Evolutionary conservation across 2,888 invertebrate genomes (phyloP).

Genomic region (Marronus borbonicus): DNA sequence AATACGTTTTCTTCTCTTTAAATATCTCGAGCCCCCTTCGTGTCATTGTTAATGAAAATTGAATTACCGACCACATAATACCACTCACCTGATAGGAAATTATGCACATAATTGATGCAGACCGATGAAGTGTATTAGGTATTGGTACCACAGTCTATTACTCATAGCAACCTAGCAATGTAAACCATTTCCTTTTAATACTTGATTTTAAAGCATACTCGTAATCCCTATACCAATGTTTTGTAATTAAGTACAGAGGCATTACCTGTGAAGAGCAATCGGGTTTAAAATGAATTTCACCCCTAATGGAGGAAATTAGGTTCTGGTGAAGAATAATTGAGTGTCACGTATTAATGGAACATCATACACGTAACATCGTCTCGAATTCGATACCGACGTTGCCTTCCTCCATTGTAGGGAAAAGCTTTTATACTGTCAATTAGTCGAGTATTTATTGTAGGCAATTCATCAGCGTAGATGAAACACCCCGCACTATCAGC

Average conservation of each 20-base stretch:
- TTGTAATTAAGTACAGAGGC: background rate
- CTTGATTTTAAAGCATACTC: background rate
- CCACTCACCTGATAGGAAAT: slow-evolving; percentile 42
- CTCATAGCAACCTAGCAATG: background rate
- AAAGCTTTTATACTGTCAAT: slow-evolving; percentile 37
- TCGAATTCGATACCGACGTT: slow-evolving; percentile 9
- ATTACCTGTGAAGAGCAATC: too few relatives aligned
- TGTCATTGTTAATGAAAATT: slow-evolving; percentile 45
- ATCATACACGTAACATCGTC: slow-evolving; percentile 15
- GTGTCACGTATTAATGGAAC: slow-evolving; percentile 1
- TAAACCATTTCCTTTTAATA: slow-evolving; percentile 16
- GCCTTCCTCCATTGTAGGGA: background rate
- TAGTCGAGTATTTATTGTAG: slow-evolving; percentile 34
- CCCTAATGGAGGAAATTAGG: background rate
- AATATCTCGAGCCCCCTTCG: slow-evolving; percentile 30
- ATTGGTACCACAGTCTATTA: background rate
- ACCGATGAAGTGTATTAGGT: background rate
- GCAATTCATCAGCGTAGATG: slow-evolving; percentile 23
- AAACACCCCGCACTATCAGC: background rate
- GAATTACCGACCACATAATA: slow-evolving; percentile 43
- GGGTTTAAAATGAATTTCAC: background rate
- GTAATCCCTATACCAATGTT: background rate
- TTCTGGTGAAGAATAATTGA: slow-evolving; percentile 13
- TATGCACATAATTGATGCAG: slow-evolving; percentile 30
- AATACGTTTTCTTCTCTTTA: slow-evolving; percentile 37